Conservation (phyloP, 2,797 vertebrate genomes). For the Lacerta bilineata region DNA sequence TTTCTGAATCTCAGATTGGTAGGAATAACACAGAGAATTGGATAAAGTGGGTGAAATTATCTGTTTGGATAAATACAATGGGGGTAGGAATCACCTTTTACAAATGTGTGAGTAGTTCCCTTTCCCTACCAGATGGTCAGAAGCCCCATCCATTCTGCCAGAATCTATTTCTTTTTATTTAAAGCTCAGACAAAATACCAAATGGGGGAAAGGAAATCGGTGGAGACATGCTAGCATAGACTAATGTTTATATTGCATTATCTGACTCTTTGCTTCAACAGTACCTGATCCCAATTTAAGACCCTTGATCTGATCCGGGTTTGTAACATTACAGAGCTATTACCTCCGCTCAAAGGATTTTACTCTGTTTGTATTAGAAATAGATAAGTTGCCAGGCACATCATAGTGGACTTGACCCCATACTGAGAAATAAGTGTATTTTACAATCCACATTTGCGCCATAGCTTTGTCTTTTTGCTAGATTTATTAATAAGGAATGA, state of each 20-base stretch:
- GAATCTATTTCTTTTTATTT: slow-evolving; percentile 32
- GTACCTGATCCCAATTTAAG: slow-evolving; percentile 21
- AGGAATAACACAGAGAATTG: slow-evolving; percentile 34
- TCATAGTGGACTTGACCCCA: not conserved
- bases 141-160: not conserved
- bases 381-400: not conserved
- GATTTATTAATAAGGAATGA: not conserved
- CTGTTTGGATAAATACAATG: not conserved
- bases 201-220: not conserved
- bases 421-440: not conserved
- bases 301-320: not conserved
- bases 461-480: not conserved
- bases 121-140: slow-evolving; percentile 27
- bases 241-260: slow-evolving; percentile 5
- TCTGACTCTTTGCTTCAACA: slow-evolving; percentile 8
- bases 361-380: slow-evolving; percentile 5
- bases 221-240: not conserved
- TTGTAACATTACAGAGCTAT: slow-evolving; percentile 7
- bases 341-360: slow-evolving; percentile 2
- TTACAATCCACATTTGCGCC: not conserved
- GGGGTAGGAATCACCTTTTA: accelerated
- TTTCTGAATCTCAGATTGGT: not conserved
- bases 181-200: not conserved
- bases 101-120: not conserved
- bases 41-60: not conserved